These are phyloP conservation scores for Characodon lateralis DNA, from an alignment of 2,797 vertebrate species.

Conservation along the genomic window DNA sequence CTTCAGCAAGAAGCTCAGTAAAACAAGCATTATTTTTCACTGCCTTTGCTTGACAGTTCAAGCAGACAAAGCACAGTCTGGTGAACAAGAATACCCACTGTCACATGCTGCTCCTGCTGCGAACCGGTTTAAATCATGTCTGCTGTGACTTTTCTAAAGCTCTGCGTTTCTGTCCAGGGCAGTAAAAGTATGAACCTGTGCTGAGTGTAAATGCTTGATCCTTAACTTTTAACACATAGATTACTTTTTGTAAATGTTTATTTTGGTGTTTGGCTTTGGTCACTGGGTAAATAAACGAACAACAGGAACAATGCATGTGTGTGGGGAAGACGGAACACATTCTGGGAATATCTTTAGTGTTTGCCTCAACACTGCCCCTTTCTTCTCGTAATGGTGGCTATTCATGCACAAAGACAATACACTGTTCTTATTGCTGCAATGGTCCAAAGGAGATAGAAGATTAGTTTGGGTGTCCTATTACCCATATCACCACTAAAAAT, in stretches of 20 bases:
- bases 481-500: slow-evolving; percentile 44
- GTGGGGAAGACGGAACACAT: slow-evolving; percentile 77
- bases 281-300: slow-evolving; percentile 43
- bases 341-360: slow-evolving; percentile 82
- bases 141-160: neutral
- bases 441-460: slow-evolving; percentile 60
- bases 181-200: slow-evolving; percentile 26
- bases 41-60: slow-evolving; percentile 33
- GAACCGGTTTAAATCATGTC: slow-evolving; percentile 25
- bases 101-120: slow-evolving; percentile 68
- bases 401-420: slow-evolving; percentile 82
- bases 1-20: slow-evolving; percentile 11
- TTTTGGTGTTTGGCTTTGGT: slow-evolving; percentile 15
- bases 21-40: slow-evolving; percentile 31
- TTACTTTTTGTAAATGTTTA: neutral
- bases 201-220: slow-evolving; percentile 7
- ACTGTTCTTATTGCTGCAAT: slow-evolving; percentile 65
- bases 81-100: slow-evolving; percentile 63
- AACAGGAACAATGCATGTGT: slow-evolving; percentile 73
- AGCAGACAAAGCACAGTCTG: slow-evolving; percentile 67
- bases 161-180: slow-evolving; percentile 24
- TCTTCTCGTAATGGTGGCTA: slow-evolving; percentile 81
- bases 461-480: slow-evolving; percentile 30
- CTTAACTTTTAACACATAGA: neutral
- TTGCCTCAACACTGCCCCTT: slow-evolving; percentile 81